These are phyloP conservation scores for Galerucella nymphaeae DNA, from an alignment of 2,888 invertebrate genomes.

Conservation along the genomic window DNA sequence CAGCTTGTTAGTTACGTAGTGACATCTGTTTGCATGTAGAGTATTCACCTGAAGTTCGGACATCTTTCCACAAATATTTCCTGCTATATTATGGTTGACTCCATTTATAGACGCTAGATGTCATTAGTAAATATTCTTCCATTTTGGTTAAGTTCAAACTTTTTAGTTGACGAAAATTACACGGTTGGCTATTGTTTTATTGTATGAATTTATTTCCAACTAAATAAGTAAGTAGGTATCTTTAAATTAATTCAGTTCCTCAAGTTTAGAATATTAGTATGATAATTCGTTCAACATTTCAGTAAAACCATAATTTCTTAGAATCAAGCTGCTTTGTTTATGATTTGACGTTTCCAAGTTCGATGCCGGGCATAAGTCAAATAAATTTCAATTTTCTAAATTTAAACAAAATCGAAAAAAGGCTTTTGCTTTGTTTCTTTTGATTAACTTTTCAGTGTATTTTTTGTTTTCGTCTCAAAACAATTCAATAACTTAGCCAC, in stretches of 20 bases:
- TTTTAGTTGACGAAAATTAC: background rate
- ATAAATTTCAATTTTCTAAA: constrained; percentile 31
- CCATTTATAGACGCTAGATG: background rate
- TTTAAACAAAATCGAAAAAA: constrained; percentile 39
- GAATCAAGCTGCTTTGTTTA: background rate
- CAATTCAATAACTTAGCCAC: constrained; percentile 12
- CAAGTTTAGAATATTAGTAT: background rate
- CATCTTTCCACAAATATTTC: too few species aligned
- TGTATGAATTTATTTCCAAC: background rate
- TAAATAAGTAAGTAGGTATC: background rate
- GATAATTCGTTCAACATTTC: background rate
- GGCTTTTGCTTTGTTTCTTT: constrained; percentile 26
- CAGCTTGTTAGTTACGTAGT: too few species aligned
- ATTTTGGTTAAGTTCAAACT: background rate
- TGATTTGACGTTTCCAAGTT: background rate
- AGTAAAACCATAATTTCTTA: background rate
- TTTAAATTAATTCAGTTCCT: background rate
- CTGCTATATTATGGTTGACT: too few species aligned
- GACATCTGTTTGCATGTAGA: too few species aligned
- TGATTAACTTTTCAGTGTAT: constrained; percentile 3
- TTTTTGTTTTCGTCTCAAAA: constrained; percentile 26
- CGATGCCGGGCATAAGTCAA: background rate
- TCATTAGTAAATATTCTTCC: background rate
- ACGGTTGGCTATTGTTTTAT: background rate
- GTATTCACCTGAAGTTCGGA: too few species aligned